Conservation (phyloP, 2,888 invertebrate genomes). For the Orthosia incerta region DNA sequence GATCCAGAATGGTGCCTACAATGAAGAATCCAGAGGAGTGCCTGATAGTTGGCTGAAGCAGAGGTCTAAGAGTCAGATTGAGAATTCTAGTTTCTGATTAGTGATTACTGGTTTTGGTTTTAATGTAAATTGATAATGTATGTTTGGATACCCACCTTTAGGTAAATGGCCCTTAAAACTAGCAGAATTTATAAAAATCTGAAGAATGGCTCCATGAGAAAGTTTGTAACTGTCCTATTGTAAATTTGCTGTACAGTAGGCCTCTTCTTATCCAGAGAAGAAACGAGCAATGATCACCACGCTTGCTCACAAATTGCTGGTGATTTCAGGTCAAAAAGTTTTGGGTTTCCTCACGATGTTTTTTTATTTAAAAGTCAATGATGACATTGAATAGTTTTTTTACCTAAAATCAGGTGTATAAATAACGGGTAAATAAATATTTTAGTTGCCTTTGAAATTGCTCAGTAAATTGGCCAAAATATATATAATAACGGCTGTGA, state of each 20-base stretch:
- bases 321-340: not conserved
- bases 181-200: not conserved
- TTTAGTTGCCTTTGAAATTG: not conserved
- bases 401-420: not conserved
- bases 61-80: slow-evolving; percentile 70
- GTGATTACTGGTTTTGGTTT: not conserved
- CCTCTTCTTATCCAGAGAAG: not conserved
- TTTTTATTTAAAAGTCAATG: not conserved
- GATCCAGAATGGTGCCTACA: slow-evolving; percentile 26
- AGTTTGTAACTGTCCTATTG: not conserved
- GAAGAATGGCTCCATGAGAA: not conserved
- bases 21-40: slow-evolving; percentile 3
- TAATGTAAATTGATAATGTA: not conserved
- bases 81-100: slow-evolving; percentile 79
- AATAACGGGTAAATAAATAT: not conserved
- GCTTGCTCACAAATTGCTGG: not conserved
- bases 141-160: slow-evolving; percentile 13
- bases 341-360: not conserved
- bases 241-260: too few relatives aligned
- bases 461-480: slow-evolving; percentile 1
- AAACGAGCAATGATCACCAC: too few relatives aligned
- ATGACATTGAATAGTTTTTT: not conserved
- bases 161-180: not conserved
- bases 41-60: slow-evolving; percentile 68
- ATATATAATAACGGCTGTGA: slow-evolving; percentile 32